Base-by-base conservation (phyloP, 2,113 vertebrate species). In the Thalassoma bifasciatum region DNA sequence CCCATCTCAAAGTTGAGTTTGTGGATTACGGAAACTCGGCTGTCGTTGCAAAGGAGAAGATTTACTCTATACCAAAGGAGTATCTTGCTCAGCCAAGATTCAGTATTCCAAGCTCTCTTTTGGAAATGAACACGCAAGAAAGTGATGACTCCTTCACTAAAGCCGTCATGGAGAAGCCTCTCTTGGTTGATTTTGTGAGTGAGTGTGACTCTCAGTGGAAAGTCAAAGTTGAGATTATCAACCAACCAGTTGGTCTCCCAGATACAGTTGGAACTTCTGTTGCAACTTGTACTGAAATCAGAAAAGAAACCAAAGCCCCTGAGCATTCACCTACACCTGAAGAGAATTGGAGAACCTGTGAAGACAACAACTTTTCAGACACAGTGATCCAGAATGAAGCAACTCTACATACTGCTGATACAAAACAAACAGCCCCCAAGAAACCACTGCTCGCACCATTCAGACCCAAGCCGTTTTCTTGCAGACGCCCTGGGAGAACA, bases 21-120 rank as follows among this genome's bases (percentile, higher is more conserved):
- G 89, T 97, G 79, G 96, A 97, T 86, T 97, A 96, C 79, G 96
- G 96, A 69, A 97, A 96, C 70, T 44, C 78, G 4, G 88, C 89
- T 52, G 58, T 88, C 26, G 78, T 95, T 24, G 84, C 63, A 60
- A 85, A 51, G 16, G 93, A 92, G 47, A 94, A 94, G 72, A 89
- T 95, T 30, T 90, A 69, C 63, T 77, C 64, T 64, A 78, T 97
- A 62, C 80, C 90, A 13, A 72, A 76, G 8, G 81, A 85, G 30
- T 94, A 93, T 77, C 86, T 95, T 81, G 78, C 73, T 66, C 66
- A 94, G 34, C 93, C 94, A 0, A 93, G 91, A 68, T 89, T 97
- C 38, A 93, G 95, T 77, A 88, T 95, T 66, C 77, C 80, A 19
- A 97, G 95, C 85, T 95, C 91, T 47, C 91, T 92, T 26, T 16